Percentiles rank a stretch among this genome's conserved stretches.
phyloP scores from a whole-genome alignment of 2,797 vertebrate genomes.

The Chaenodraco wilsoni region DNA sequence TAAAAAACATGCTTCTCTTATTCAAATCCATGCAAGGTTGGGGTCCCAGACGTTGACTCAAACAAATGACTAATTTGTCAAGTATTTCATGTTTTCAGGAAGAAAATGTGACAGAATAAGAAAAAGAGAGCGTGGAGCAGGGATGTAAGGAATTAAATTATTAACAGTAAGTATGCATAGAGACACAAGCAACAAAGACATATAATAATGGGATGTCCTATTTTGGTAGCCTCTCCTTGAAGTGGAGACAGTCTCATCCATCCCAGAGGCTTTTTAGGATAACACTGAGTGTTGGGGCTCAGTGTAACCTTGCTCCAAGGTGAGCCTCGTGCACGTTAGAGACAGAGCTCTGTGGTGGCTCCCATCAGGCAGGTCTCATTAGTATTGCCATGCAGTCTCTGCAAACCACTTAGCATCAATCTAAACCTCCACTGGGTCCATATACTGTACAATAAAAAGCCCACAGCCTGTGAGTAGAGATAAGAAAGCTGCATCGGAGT shows the following conservation, averaged over 20 bases:
- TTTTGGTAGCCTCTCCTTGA: conserved; percentile 11
- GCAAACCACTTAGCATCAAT: conserved; percentile 54
- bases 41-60: conserved; percentile 20
- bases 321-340: conserved; percentile 29
- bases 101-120: conserved; percentile 8
- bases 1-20: not conserved
- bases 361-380: conserved; percentile 46
- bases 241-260: conserved; percentile 12
- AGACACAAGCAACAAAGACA: conserved; percentile 18
- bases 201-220: conserved; percentile 19
- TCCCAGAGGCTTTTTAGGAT: conserved; percentile 24
- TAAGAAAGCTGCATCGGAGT: conserved; percentile 17
- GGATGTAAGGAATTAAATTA: conserved; percentile 22
- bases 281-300: conserved; percentile 27
- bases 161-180: not conserved
- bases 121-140: conserved; percentile 14
- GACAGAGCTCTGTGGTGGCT: conserved; percentile 28
- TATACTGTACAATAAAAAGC: conserved; percentile 32
- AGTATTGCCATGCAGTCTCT: conserved; percentile 51
- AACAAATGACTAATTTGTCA: conserved; percentile 34
- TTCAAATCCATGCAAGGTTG: conserved; percentile 1
- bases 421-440: conserved; percentile 40
- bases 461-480: conserved; percentile 38
- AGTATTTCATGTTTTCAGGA: conserved; percentile 23
- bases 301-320: conserved; percentile 57